Evolutionary conservation across 2,797 vertebrate genomes (phyloP), one percentile per base, ranked within the genome.

Genomic region (Sebastes glaucus): DNA sequence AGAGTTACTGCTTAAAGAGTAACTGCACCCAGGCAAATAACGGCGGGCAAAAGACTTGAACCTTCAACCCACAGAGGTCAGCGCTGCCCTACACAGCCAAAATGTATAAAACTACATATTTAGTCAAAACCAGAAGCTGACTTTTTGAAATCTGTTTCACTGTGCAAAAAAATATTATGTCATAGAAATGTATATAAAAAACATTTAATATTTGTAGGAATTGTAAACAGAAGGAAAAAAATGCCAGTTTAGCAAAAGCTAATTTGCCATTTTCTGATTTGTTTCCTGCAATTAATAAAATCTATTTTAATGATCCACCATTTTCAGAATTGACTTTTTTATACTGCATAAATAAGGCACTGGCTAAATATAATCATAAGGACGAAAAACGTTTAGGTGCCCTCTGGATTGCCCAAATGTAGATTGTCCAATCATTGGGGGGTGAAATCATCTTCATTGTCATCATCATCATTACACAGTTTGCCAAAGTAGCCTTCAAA

Each of bases 1-100:
- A 88, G 86, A 85, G 77, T 77, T 79, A 62, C 65, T 76, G 65
- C 84, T 86, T 74, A 64, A 86, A 78, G 62, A 81, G 68, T 60
- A 78, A 80, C 81, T 71, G 68, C 65, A 62, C 28, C 49, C 18
- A 56, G 55, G 78, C 70, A 87, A 81, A 80, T 61, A 84, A 38
- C 61, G 18, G 49, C 7, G n/a, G 68, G 80, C 60, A 76, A 49
- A 20, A 74, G 67, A 72, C 62, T 63, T 72, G 13, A 71, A 82
- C 63, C 71, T 52, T 67, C 23, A 71, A 63, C 56, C 76, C 68
- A 65, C 61, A 56, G 78, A 80, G 74, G 69, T 66, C 75, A 74
- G 69, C 3, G 30, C 18, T 67, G 57, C 35, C n/a, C 60, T n/a
- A 1, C 11, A 49, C 25, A 67, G 63, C 35, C 52, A 77, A 57